These are phyloP conservation scores for Liolophura sinensis DNA, from an alignment of 1,140 invertebrate genomes.

Conservation along the genomic window DNA sequence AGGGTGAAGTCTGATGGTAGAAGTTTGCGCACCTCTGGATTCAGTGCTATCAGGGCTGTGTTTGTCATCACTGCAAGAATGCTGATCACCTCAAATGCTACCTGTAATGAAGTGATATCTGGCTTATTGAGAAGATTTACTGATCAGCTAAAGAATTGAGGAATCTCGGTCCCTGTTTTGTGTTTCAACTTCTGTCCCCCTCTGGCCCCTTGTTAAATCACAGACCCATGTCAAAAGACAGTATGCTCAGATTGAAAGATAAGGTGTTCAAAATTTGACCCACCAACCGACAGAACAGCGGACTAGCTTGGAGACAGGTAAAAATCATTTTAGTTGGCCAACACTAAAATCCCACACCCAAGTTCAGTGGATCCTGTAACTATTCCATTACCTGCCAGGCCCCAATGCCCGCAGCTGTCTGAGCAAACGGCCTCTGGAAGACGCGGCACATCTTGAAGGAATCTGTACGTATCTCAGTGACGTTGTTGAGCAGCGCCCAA, in stretches of 20 bases:
- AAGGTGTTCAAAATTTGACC: too few relatives aligned
- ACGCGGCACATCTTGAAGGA: slow-evolving; percentile 96
- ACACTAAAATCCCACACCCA: not conserved
- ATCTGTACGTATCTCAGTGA: slow-evolving; percentile 90
- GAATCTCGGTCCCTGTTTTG: too few relatives aligned
- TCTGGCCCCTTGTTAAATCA: too few relatives aligned
- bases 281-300: too few relatives aligned
- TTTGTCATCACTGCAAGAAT: slow-evolving; percentile 92
- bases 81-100: slow-evolving; percentile 87
- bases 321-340: too few relatives aligned
- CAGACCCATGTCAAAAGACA: too few relatives aligned
- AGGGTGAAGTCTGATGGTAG: slow-evolving; percentile 39
- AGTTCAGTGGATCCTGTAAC: not conserved
- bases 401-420: slow-evolving; percentile 87
- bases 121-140: too few relatives aligned
- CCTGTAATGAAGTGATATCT: slow-evolving; percentile 33
- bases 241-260: too few relatives aligned
- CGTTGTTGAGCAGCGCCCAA: slow-evolving; percentile 92
- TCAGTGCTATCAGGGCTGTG: slow-evolving; percentile 92
- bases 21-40: slow-evolving; percentile 76
- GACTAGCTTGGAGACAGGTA: too few relatives aligned
- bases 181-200: too few relatives aligned
- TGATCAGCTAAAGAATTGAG: too few relatives aligned
- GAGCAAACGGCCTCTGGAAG: slow-evolving; percentile 88
- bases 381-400: slow-evolving; percentile 91